Percentiles rank a stretch among this genome's conserved stretches.
phyloP scores from a whole-genome alignment of 2,797 vertebrate species.

The Catamblyrhynchus diadema region DNA sequence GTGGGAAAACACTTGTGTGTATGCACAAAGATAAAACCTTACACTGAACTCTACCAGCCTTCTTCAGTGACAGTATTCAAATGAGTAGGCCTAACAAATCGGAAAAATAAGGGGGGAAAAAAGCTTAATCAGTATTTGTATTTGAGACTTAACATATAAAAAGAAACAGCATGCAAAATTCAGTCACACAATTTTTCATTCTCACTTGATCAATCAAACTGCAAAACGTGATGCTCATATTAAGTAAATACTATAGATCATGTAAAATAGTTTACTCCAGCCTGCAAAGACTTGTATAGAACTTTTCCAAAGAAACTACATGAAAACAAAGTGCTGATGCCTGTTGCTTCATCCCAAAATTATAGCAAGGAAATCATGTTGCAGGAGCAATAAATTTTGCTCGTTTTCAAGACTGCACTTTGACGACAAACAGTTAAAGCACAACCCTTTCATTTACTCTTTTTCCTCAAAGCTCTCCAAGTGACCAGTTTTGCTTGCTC shows the following conservation, averaged over 20 bases:
- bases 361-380: not conserved
- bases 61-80: not conserved
- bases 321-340: not conserved
- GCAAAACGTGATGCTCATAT: not conserved
- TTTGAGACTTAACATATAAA: not conserved
- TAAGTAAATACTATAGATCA: not conserved
- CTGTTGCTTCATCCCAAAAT: not conserved
- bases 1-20: not conserved
- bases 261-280: not conserved
- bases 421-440: not conserved
- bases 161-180: not conserved
- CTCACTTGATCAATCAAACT: not conserved
- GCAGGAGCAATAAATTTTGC: not conserved
- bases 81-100: not conserved
- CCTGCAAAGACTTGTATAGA: not conserved
- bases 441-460: not conserved
- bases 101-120: accelerated
- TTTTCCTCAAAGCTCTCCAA: not conserved
- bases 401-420: not conserved
- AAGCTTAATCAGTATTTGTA: not conserved
- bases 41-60: not conserved
- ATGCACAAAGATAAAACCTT: not conserved
- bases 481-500: not conserved
- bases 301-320: not conserved
- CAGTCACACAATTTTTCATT: not conserved